Evolutionary conservation across 1,140 invertebrate species (phyloP).

Genomic region (Drosophila subobscura): DNA sequence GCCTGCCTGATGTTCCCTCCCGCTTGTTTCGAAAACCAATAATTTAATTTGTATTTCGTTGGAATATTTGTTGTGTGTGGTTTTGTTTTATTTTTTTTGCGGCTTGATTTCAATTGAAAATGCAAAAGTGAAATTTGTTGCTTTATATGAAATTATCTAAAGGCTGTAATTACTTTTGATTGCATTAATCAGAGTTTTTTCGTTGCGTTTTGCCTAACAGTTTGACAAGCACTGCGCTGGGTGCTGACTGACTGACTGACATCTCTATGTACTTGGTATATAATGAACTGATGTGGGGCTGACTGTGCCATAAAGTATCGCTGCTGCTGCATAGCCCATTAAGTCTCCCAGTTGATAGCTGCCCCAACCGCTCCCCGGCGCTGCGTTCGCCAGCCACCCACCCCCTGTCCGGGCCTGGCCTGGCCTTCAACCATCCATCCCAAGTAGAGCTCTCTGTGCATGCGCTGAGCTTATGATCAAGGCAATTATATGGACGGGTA

Average conservation of each 20-base stretch:
- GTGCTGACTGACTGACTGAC: slow-evolving; percentile 24
- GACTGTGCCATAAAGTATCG: slow-evolving; percentile 47
- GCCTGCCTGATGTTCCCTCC: too few species aligned
- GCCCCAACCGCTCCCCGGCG: not conserved
- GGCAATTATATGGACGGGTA: slow-evolving; percentile 65
- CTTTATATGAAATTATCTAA: slow-evolving; percentile 34
- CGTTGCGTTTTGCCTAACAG: slow-evolving; percentile 16
- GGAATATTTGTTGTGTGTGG: too few species aligned
- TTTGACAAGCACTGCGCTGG: slow-evolving; percentile 55
- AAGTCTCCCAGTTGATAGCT: slow-evolving; percentile 65
- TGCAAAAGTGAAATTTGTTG: slow-evolving; percentile 46
- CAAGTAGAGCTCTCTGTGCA: slow-evolving; percentile 40
- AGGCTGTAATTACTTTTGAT: slow-evolving; percentile 59
- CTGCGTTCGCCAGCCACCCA: not conserved
- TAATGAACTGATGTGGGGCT: slow-evolving; percentile 22
- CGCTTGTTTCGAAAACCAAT: too few species aligned
- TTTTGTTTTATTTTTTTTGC: not conserved
- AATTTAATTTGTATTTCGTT: too few species aligned
- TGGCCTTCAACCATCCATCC: slow-evolving; percentile 20
- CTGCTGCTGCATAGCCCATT: slow-evolving; percentile 57
- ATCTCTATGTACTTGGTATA: not conserved
- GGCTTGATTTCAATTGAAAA: slow-evolving; percentile 33
- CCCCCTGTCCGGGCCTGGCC: not conserved
- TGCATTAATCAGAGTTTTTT: slow-evolving; percentile 61
- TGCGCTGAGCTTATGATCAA: slow-evolving; percentile 72